Evolutionary conservation across 2,888 invertebrate genomes (phyloP), one percentile per base, ranked within the genome.

Genomic region (Heliconius sara): DNA sequence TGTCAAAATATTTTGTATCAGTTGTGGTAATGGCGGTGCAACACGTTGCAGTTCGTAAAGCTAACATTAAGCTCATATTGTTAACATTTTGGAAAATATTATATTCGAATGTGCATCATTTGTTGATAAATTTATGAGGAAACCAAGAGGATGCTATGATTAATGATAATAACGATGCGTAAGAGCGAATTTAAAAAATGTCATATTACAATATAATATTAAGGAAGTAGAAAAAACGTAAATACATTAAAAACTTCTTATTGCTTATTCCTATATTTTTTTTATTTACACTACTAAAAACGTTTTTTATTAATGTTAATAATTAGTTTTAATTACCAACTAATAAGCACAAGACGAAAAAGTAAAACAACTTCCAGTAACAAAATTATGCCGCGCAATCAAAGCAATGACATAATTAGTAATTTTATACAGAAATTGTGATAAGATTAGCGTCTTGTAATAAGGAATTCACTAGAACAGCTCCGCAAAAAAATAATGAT

Each of bases 1-100:
- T 85, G 95, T 95, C 95, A 94, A 94, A 95, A 95, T 94, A 95
- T 95, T 95, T 93, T 91, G 91, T 93, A 91, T 93, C 93, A 91
- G 91, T 90, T 91, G 92, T 91, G 90, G 91, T 93, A 94, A 94
- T 94, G 94, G 92, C 84, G 83, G 63, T 75, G 75, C 75, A 43
- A 39, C 39, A 25, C 43, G 25, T 39, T 75, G 84, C 86, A 86
- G 87, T 92, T 91, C 92, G 91, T 90, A 90, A 90, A 89, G 87
- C 89, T 87, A 84, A 88, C 90, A 92, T 93, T 93, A 92, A 89
- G 86, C 85, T 89, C 87, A 85, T 87, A 94, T 95, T 94, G 93
- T 94, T 91, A 87, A 86, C 86, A 88, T 88, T 89, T 90, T 87
- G 86, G 85, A 87, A 88, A 85, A 88, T 87, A 86, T 89, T 91